These are phyloP conservation scores for Drosophila neoperkinsi DNA, from an alignment of 2,888 invertebrate species.

Conservation along the genomic window DNA sequence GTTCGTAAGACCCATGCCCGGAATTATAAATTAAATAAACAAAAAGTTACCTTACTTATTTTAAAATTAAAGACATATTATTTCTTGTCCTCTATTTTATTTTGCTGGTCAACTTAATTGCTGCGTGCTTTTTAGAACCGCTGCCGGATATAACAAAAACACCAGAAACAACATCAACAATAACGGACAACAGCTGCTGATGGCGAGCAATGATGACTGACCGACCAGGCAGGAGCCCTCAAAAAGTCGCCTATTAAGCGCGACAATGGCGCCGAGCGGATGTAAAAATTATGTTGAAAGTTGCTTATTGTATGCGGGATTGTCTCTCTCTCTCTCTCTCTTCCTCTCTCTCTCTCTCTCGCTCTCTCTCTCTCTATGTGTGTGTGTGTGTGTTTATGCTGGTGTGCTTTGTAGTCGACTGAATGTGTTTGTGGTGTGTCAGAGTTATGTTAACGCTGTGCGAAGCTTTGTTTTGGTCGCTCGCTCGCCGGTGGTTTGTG, in stretches of 20 bases:
- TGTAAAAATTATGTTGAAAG: conserved; percentile 74
- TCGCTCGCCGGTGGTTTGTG: conserved; percentile 53
- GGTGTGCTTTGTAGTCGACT: conserved; percentile 7
- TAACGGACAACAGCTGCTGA: conserved; percentile 24
- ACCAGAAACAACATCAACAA: conserved; percentile 17
- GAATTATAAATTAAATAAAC: conserved; percentile 16
- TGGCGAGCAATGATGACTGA: conserved; percentile 39
- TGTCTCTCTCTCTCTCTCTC: neutral
- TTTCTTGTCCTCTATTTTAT: conserved; percentile 12
- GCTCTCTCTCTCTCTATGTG: neutral
- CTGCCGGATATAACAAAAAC: conserved; percentile 46
- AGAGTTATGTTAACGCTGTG: conserved; percentile 37
- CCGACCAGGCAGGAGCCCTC: conserved; percentile 29
- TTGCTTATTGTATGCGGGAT: conserved; percentile 32
- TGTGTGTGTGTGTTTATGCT: conserved; percentile 17
- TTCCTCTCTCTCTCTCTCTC: neutral
- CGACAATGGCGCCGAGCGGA: conserved; percentile 71
- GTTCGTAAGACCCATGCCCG: conserved; percentile 49
- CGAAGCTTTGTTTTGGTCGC: conserved; percentile 59
- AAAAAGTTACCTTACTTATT: neutral
- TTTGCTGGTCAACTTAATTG: conserved; percentile 54
- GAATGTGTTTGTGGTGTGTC: conserved; percentile 40
- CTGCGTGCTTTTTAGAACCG: conserved; percentile 43
- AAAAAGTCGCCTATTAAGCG: conserved; percentile 54
- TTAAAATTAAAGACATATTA: conserved; percentile 7